Evolutionary conservation across 2,113 vertebrate species (phyloP), one percentile per base, ranked within the genome.

Genomic region (Pampusana beccarii): DNA sequence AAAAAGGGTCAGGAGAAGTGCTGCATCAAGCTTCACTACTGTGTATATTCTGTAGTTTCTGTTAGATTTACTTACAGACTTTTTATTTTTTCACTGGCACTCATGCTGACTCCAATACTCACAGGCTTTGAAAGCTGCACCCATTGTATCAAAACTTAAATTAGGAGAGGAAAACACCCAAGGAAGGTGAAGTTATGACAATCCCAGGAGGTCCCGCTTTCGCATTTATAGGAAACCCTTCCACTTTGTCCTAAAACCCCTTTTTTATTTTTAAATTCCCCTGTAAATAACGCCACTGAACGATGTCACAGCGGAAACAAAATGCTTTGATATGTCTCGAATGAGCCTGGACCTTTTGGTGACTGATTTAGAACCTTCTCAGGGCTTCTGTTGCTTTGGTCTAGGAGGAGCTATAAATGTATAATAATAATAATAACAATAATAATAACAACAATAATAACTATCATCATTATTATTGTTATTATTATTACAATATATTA

Each of bases 311-410:
- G 77, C 40, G 53, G 80, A 84, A 90, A 88, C 0, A 0, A 74
- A 80, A 74, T 31, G 72, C 95, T 97, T 93, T 96, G 93, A 94
- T 97, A 72, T 90, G 57, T 84, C 96, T 86, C 88, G 62, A 50
- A 91, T 89, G 83, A 86, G 60, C 4, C 48, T 0, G 29, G 92
- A 80, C 56, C 53, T 84, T 91, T 89, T 56, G 71, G 80, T 86
- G 94, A 77, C 53, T 94, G 25, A 88, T 86, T 73, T 28, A 3
- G 9, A 78, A 96, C 80, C 71, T 91, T 79, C 3, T 0, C 31
- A 51, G 21, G 21, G 83, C 51, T 86, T 62, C 64, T 79, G 28
- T 58, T 88, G 1, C 1, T 71, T 81, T 48, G 69, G 15, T 36
- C n/a, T 17, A 36, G 42, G 75, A 85, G 80, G 75, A 88, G 75